Evolutionary conservation across 2,888 invertebrate species (phyloP), one percentile per base, ranked within the genome.

Genomic region (Agonopterix subpropinquella): DNA sequence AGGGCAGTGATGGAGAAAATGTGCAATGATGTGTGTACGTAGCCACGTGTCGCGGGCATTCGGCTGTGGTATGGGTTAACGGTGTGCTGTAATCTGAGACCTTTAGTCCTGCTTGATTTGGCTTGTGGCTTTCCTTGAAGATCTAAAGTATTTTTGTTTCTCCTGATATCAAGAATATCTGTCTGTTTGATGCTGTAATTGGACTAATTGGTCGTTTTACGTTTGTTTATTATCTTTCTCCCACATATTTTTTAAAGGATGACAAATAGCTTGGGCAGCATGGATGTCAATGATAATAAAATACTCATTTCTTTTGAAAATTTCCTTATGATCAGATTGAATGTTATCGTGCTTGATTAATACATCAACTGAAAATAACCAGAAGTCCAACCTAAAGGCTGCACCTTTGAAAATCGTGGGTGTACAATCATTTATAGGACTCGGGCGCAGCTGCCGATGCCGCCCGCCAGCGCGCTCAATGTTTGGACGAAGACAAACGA

Each of bases 391-490:
- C 53, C 54, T 50, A 59, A 70, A 67, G 65, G 56, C 58, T 67
- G 71, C 70, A 72, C 69, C 73, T 73, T 78, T 68, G 67, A 77
- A 74, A 72, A 73, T 74, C 76, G 73, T 78, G 76, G 76, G 75
- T 74, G 73, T 77, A 77, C 74, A 80, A 77, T 78, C 80, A 76
- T 80, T 82, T 84, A 82, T 79, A 80, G 78, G 79, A 79, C 77
- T 82, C 80, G 76, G 70, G 69, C 70, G 80, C 86, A 86, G 86
- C 87, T 86, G 86, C 80, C 81, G 86, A 86, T 86, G 86, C 80
- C 81, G 79, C 75, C 77, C 77, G 59, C 58, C 67, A 72, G 75
- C 66, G 66, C 73, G 71, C 74, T 75, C 80, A 81, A 77, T 86
- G 86, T 88, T 87, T 88, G 87, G 87, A 88, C 71, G 78, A 85